Base-by-base conservation (phyloP, 2,888 invertebrate species). In the Aphidoletes aphidimyza region DNA sequence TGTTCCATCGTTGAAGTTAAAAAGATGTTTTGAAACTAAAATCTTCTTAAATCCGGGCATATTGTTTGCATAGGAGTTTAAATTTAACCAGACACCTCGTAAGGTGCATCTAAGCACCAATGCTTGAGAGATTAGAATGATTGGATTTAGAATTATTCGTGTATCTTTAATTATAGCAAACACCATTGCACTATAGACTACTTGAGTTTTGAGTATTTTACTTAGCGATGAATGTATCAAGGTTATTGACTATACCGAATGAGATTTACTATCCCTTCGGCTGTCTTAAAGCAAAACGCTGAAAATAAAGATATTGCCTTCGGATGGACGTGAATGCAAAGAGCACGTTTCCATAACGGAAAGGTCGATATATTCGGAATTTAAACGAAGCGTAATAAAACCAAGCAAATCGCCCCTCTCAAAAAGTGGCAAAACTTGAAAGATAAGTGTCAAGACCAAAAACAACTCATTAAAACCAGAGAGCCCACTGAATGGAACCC, bases 381-480 rank as follows among this genome's bases (percentile, higher is more conserved):
- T 69, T 69, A 69, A 69, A 30, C 69, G 30, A 42, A 42, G 42
- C 42, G 42, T 14, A 69, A 69, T 69, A 30, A 26, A 3, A 11
- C 19, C 3, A 26, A 2, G 30, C 69, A 26, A 69, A n/a, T n/a
- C n/a, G n/a, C 30, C 34, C 34, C 69, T 5, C 69, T 2, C n/a
- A n/a, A n/a, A n/a, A n/a, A 69, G 14, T n/a, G 26, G 30, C 47
- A 2, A 47, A 11, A 47, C 47, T 17, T 26, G 34, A 69, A n/a
- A 69, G 69, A 69, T 69, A 69, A 69, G 69, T 69, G 69, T 69
- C 69, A 69, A 26, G 34, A 69, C 69, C 34, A 69, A 69, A n/a
- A 69, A 30, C 30, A 69, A 69, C 11, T 69, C 69, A 69, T 69
- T 69, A 69, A 69, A 69, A 30, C 22, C 47, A 26, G 5, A 26